Evolutionary conservation across 2,888 invertebrate species (phyloP).

Genomic region (Idaea dimidiata): DNA sequence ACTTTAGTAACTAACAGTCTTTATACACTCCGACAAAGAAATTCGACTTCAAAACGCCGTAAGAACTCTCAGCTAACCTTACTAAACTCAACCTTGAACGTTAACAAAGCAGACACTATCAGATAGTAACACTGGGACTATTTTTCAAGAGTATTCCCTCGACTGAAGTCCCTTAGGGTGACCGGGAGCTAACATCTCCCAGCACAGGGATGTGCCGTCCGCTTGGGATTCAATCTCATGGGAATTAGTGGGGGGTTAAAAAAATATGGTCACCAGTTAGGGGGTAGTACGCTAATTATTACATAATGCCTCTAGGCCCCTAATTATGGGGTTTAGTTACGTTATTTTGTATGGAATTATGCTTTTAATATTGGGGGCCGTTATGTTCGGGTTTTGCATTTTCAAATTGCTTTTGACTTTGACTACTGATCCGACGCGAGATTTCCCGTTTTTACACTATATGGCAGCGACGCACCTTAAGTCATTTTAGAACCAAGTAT

Average conservation of each 20-base stretch:
- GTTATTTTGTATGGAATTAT: constrained; percentile 9
- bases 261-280: constrained; percentile 39
- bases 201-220: constrained; percentile 52
- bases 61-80: not conserved
- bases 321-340: constrained; percentile 4
- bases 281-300: constrained; percentile 18
- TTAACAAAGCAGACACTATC: not conserved
- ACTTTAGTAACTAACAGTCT: no score
- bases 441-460: no score
- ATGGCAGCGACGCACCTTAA: no score
- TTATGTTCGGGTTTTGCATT: not conserved
- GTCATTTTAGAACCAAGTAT: no score
- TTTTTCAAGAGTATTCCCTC: constrained; percentile 27
- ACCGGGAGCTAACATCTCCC: constrained; percentile 38
- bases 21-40: no score
- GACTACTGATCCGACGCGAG: not conserved
- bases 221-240: constrained; percentile 79
- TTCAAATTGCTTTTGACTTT: not conserved
- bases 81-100: not conserved
- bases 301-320: constrained; percentile 17
- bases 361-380: not conserved
- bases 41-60: constrained; percentile 20
- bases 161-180: constrained; percentile 57
- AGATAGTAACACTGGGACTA: constrained; percentile 1
- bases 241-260: constrained; percentile 68